Evolutionary conservation across 2,113 vertebrate species (phyloP).

Genomic region (human (Homo sapiens)): GRCh38 chr9:93567501-93568000

Average conservation of each 20-base stretch:
- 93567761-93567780: no score
- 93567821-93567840: background rate
- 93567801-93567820: background rate
- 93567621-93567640: no score
- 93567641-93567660: background rate
- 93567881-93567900: background rate
- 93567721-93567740: background rate
- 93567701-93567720: background rate
- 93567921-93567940: background rate
- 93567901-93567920: background rate
- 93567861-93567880: background rate
- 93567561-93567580: background rate
- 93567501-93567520: background rate
- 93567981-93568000: background rate
- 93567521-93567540: no score
- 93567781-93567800: background rate
- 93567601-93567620: background rate
- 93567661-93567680: background rate
- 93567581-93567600: background rate
- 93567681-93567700: background rate
- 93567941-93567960: background rate
- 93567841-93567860: background rate
- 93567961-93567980: background rate
- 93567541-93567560: background rate
- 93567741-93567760: background rate